A percentile compares a stretch with the other conserved stretches of the same genome.
These are phyloP conservation scores for Daboia siamensis DNA, from an alignment of 2,113 vertebrate species.

Conservation along the genomic window DNA sequence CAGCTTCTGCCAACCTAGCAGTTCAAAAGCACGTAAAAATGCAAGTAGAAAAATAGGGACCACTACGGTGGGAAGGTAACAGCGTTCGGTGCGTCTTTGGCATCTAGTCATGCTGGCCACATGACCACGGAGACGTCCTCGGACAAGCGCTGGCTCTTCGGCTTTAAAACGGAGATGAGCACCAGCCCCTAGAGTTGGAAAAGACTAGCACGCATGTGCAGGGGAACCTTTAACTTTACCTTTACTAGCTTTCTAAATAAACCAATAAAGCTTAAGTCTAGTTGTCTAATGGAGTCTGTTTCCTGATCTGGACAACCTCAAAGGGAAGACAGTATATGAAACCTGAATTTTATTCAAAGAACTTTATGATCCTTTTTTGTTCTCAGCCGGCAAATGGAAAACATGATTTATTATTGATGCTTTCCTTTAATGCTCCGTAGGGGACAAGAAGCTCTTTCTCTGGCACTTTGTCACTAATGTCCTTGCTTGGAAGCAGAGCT, in stretches of 20 bases:
- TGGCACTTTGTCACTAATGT: not conserved
- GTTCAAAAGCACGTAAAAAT: too few species aligned
- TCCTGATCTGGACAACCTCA: not conserved
- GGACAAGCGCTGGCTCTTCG: too few species aligned
- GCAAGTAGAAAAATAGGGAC: too few species aligned
- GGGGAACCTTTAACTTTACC: too few species aligned
- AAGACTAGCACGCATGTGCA: too few species aligned
- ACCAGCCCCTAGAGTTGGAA: too few species aligned
- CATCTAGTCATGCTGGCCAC: too few species aligned
- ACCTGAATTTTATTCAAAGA: not conserved
- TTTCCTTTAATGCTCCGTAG: not conserved
- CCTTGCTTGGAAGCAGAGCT: not conserved
- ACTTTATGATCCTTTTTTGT: not conserved
- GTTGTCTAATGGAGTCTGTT: not conserved
- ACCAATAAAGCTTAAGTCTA: not conserved
- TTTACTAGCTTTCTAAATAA: not conserved
- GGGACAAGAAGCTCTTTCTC: not conserved
- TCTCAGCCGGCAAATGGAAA: not conserved
- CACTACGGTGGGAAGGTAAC: too few species aligned
- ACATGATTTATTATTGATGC: not conserved
- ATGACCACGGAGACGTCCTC: too few species aligned
- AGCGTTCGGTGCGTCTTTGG: too few species aligned
- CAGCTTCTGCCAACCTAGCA: too few species aligned
- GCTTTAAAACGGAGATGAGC: too few species aligned
- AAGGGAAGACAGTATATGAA: not conserved